Conservation (phyloP, 2,797 vertebrate genomes). For the Hapalemur alaotrensis region DNA sequence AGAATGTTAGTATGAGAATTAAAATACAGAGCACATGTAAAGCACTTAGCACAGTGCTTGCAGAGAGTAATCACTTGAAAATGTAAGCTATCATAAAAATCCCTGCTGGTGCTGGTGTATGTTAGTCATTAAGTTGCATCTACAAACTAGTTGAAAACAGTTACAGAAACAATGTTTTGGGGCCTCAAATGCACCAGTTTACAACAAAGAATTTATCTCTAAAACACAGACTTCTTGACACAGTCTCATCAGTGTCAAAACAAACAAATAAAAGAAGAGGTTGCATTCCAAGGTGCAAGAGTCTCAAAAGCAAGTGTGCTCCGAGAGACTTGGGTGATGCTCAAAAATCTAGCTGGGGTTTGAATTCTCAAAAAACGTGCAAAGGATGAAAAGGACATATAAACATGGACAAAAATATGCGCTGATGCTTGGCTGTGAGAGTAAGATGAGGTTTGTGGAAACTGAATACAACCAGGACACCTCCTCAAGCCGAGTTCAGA, state of each 20-base stretch:
- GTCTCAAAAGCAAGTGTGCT: neutral
- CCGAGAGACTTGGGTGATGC: no score
- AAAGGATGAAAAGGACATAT: accelerated
- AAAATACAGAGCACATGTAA: neutral
- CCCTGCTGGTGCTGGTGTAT: accelerated
- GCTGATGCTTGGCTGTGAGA: accelerated
- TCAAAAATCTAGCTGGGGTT: neutral
- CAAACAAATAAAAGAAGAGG: neutral
- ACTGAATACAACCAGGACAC: accelerated
- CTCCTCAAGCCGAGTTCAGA: no score
- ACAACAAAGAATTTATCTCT: neutral
- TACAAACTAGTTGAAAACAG: neutral
- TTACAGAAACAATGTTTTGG: neutral
- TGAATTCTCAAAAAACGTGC: neutral
- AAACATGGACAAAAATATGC: accelerated
- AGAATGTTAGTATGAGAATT: neutral
- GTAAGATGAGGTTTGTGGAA: neutral
- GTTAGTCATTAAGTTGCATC: neutral
- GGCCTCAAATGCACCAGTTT: accelerated
- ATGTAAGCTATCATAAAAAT: neutral
- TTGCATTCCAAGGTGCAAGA: neutral
- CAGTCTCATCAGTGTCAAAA: neutral
- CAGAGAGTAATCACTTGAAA: neutral
- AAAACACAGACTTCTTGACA: neutral
- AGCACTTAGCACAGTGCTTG: no score